phyloP scores from a whole-genome alignment of 2,797 vertebrate species.

The Cyprinodon diabolis region DNA sequence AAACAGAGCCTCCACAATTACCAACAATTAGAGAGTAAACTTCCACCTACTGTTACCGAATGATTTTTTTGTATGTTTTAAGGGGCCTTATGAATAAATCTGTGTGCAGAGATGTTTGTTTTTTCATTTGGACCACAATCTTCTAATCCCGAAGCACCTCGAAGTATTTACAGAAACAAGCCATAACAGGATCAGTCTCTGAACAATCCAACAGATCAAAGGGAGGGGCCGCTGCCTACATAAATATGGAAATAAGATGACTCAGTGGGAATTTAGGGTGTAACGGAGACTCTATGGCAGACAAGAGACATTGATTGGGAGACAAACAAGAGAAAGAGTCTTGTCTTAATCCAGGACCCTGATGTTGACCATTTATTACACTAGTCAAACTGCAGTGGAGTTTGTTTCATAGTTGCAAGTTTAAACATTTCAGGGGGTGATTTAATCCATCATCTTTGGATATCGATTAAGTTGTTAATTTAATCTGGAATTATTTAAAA shows the following conservation, averaged over 20 bases:
- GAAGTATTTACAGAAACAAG: conserved; percentile 80
- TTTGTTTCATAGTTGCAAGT: conserved; percentile 35
- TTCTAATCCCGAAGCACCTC: conserved; percentile 75
- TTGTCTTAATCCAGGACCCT: conserved; percentile 14
- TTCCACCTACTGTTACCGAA: conserved; percentile 78
- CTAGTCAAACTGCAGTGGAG: conserved; percentile 32
- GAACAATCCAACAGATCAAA: conserved; percentile 71
- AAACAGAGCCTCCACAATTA: conserved; percentile 77
- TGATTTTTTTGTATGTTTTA: conserved; percentile 67
- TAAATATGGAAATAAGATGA: conserved; percentile 80
- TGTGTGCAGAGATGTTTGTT: conserved; percentile 72
- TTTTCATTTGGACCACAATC: conserved; percentile 70
- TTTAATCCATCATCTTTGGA: conserved; percentile 22
- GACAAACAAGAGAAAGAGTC: conserved; percentile 38
- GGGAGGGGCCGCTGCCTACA: conserved; percentile 57
- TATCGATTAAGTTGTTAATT: not conserved
- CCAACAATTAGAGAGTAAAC: conserved; percentile 78
- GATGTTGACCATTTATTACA: conserved; percentile 42
- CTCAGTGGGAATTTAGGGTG: conserved; percentile 69
- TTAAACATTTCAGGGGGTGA: conserved; percentile 34
- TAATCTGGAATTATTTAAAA: not conserved
- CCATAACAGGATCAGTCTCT: conserved; percentile 75
- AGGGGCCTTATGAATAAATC: conserved; percentile 67
- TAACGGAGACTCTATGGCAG: conserved; percentile 42
- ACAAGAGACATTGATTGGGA: conserved; percentile 39